These are phyloP conservation scores for Ylistrum balloti DNA, from an alignment of 1,140 invertebrate species.

Conservation along the genomic window DNA sequence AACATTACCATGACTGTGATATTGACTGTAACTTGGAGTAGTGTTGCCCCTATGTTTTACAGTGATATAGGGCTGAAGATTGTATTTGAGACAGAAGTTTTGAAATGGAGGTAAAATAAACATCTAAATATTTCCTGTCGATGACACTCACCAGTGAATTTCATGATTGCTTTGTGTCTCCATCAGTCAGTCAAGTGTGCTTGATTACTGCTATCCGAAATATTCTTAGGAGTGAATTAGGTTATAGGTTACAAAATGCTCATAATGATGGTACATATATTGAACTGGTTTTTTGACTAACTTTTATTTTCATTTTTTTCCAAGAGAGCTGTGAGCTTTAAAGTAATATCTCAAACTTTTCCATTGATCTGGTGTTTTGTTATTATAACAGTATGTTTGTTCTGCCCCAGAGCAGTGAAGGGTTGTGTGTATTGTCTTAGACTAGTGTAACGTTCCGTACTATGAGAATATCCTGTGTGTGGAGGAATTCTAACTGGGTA, in stretches of 20 bases:
- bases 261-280: no score
- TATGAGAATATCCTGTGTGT: not conserved
- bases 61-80: not conserved
- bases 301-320: no score
- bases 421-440: not conserved
- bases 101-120: not conserved
- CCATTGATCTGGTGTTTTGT: not conserved
- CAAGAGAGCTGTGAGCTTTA: no score
- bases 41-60: not conserved
- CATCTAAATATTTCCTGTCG: not conserved
- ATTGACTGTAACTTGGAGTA: not conserved
- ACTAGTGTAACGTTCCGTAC: not conserved
- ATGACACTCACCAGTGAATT: no score
- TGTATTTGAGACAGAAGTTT: not conserved
- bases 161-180: no score
- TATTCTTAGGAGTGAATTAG: no score
- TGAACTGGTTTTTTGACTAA: no score
- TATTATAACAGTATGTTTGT: not conserved
- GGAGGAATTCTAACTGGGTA: no score
- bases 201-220: not conserved
- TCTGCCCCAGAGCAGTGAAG: not conserved
- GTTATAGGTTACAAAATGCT: no score
- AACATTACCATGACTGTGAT: constrained; percentile 34
- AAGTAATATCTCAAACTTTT: no score
- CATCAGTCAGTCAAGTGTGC: no score